Percentiles rank a stretch among this genome's conserved stretches.
These are phyloP conservation scores for Eurosta solidaginis DNA, from an alignment of 1,140 invertebrate genomes.

Conservation along the genomic window DNA sequence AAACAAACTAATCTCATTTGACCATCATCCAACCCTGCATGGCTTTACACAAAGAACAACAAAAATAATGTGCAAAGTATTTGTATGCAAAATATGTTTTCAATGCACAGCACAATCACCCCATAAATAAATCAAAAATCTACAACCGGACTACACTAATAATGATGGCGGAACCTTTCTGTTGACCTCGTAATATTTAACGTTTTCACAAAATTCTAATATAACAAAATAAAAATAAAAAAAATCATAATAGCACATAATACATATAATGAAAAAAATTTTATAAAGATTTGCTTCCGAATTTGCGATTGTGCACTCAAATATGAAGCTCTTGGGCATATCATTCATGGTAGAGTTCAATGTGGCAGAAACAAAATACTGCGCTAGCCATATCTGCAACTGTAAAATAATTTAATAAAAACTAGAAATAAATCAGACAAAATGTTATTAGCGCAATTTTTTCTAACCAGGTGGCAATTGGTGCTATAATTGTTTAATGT, in stretches of 20 bases:
- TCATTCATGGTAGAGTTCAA: not conserved
- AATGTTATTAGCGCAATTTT: constrained; percentile 13
- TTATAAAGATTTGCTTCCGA: not conserved
- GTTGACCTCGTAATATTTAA: constrained; percentile 27
- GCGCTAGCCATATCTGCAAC: not conserved
- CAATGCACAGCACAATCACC: constrained; percentile 20
- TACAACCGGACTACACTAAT: constrained; percentile 9
- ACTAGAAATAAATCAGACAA: not conserved
- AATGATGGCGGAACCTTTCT: constrained; percentile 10
- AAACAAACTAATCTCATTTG: constrained; percentile 22
- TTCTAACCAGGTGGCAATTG: constrained; percentile 26
- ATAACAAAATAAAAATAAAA: not conserved
- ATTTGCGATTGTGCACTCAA: constrained; percentile 19
- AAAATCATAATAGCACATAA: no score
- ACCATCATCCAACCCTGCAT: not conserved
- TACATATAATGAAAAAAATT: not conserved
- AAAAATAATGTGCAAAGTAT: not conserved
- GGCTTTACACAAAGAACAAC: not conserved
- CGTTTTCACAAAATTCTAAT: constrained; percentile 4
- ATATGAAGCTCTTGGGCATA: not conserved
- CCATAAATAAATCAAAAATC: constrained; percentile 22
- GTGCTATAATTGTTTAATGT: not conserved
- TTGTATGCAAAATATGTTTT: constrained; percentile 12
- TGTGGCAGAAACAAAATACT: not conserved
- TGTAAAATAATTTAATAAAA: not conserved